These are phyloP conservation scores for Neofelis nebulosa DNA, from an alignment of 2,113 vertebrate genomes.

Conservation along the genomic window DNA sequence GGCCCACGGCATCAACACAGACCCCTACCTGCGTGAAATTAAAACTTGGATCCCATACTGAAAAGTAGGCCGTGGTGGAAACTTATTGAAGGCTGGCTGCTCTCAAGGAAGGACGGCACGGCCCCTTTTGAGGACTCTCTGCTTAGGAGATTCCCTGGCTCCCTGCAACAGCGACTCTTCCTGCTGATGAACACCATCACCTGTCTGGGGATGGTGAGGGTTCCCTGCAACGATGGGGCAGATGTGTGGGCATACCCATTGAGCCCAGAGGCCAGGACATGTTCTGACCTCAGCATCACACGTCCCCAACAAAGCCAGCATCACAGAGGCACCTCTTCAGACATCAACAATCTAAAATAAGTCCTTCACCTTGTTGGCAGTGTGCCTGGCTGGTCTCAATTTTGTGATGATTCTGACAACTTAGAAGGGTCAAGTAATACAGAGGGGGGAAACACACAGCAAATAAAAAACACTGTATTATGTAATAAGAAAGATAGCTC, in stretches of 20 bases:
- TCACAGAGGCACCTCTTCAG: not conserved
- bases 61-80: not conserved
- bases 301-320: not conserved
- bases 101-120: not conserved
- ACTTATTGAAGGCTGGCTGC: not conserved
- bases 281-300: not conserved
- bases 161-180: not conserved
- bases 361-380: not conserved
- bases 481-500: not conserved
- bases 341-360: not conserved
- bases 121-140: not conserved
- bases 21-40: not conserved
- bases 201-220: not conserved
- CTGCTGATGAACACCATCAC: not conserved
- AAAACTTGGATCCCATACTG: not conserved
- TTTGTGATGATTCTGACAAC: not conserved
- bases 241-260: no score
- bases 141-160: not conserved
- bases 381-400: not conserved
- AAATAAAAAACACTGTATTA: not conserved
- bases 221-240: not conserved
- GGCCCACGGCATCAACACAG: not conserved
- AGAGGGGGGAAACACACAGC: not conserved
- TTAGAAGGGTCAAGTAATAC: not conserved
- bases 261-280: not conserved